Percentiles rank a stretch among this genome's conserved stretches.
Conservation (phyloP, 2,113 vertebrate genomes). For the Erythrolamprus reginae region DNA sequence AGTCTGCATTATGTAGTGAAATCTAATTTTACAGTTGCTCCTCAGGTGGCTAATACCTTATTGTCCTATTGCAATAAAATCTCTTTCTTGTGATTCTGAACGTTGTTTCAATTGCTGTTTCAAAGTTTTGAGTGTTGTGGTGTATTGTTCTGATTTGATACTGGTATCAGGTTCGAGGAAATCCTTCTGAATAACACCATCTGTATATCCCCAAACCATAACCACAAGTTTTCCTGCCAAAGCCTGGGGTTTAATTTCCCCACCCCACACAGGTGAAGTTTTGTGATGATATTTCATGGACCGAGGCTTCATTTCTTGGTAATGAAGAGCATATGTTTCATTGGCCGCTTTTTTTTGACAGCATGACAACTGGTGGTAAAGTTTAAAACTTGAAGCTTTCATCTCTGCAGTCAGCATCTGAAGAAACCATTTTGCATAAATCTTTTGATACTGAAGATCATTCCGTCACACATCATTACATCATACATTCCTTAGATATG, state of each 20-base stretch:
- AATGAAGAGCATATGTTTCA: background rate
- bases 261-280: background rate
- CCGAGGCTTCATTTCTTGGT: background rate
- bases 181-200: background rate
- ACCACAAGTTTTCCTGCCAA: background rate
- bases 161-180: background rate
- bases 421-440: background rate
- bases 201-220: background rate
- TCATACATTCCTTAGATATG: background rate
- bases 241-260: background rate
- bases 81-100: background rate
- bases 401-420: background rate
- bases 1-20: background rate
- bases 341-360: background rate
- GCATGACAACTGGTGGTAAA: background rate
- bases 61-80: background rate
- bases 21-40: background rate
- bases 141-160: background rate
- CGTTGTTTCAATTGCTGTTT: background rate
- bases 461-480: background rate
- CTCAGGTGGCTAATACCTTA: background rate
- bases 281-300: background rate
- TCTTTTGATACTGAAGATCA: background rate
- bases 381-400: background rate
- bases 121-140: background rate